Evolutionary conservation across 2,113 vertebrate genomes (phyloP).

Genomic region (Corythoichthys haematopterus): DNA sequence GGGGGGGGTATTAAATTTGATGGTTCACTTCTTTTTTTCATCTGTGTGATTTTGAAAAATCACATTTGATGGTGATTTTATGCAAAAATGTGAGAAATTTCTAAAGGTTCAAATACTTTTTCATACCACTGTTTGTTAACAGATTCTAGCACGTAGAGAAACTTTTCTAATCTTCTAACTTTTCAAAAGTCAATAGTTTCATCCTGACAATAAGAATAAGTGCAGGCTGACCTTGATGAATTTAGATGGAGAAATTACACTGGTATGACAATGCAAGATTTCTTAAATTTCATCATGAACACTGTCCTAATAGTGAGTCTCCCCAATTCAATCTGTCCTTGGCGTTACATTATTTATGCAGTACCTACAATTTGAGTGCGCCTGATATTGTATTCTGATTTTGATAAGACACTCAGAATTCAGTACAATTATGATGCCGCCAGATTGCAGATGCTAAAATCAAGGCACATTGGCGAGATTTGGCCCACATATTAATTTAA

Average conservation of each 20-base stretch:
- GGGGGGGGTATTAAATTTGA: too few species aligned
- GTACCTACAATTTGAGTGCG: background rate
- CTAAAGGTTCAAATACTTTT: too few species aligned
- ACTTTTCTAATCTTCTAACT: background rate
- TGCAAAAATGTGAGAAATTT: too few species aligned
- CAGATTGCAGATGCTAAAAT: background rate
- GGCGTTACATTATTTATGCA: background rate
- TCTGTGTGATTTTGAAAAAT: too few species aligned
- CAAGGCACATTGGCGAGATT: background rate
- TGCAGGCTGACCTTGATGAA: background rate
- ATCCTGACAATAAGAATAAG: background rate
- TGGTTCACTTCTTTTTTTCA: too few species aligned
- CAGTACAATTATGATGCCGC: background rate
- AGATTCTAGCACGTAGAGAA: background rate
- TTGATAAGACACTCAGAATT: background rate
- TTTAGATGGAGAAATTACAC: background rate
- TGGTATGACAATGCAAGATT: background rate
- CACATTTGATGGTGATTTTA: too few species aligned
- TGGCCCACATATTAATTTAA: too few species aligned
- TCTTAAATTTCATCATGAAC: background rate
- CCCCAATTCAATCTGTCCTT: background rate
- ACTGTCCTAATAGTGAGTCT: background rate
- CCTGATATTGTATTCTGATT: background rate
- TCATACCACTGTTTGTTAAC: too few species aligned
- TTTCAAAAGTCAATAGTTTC: background rate